Percentiles rank a stretch among this genome's conserved stretches.
Conservation (phyloP, 2,797 vertebrate species). For the Gobionotothen gibberifrons region DNA sequence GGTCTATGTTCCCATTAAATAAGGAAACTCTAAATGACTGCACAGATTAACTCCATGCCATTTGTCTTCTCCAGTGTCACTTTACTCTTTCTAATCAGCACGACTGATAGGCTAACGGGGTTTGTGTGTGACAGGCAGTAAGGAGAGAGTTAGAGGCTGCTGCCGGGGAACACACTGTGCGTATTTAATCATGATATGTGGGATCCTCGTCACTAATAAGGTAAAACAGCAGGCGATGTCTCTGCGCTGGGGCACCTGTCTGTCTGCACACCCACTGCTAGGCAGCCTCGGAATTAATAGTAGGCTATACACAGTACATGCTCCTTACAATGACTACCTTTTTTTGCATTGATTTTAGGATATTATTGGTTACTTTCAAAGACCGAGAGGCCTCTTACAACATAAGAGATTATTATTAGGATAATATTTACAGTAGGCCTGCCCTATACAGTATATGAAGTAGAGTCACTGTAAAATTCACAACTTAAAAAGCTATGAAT, state of each 20-base stretch:
- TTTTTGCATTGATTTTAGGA: too few species aligned
- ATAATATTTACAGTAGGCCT: too few species aligned
- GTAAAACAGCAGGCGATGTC: constrained; percentile 19
- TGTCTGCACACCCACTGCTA: constrained; percentile 34
- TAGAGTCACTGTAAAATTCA: background rate
- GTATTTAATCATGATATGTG: constrained; percentile 58
- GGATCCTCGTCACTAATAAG: constrained; percentile 39
- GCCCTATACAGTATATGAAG: too few species aligned
- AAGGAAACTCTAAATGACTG: constrained; percentile 56
- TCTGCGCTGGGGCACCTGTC: constrained; percentile 23
- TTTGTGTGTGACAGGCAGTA: constrained; percentile 44
- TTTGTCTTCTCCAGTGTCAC: constrained; percentile 65
- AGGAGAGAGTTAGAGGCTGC: constrained; percentile 6
- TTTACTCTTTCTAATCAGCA: constrained; percentile 57
- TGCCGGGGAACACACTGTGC: constrained; percentile 19
- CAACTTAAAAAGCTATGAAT: too few species aligned
- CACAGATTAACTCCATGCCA: constrained; percentile 30
- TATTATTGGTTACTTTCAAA: too few species aligned
- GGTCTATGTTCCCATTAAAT: constrained; percentile 33
- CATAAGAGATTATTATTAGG: too few species aligned
- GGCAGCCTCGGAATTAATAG: background rate
- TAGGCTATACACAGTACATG: too few species aligned
- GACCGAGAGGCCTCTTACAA: too few species aligned
- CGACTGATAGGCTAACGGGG: constrained; percentile 53
- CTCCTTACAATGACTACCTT: too few species aligned